These are phyloP conservation scores for Stichopus horrens DNA, from an alignment of 53 echinoderm and acorn worm genomes.

Conservation along the genomic window DNA sequence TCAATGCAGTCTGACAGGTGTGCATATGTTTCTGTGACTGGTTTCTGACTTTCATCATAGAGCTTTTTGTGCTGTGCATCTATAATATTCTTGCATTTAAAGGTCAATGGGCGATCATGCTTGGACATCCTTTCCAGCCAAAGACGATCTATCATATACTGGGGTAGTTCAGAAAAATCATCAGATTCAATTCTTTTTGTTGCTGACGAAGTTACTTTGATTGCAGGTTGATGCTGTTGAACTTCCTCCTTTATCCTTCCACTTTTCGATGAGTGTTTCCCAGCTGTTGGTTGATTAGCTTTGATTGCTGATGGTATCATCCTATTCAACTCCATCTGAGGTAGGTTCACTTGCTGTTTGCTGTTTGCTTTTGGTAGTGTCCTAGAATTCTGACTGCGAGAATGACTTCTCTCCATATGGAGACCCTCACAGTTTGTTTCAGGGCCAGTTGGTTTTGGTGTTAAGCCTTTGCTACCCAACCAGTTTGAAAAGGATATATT, in stretches of 20 bases:
- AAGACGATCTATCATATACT: conserved; percentile 80
- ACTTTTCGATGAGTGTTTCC: neutral
- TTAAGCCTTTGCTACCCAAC: conserved; percentile 72
- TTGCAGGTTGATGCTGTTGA: neutral
- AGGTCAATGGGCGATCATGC: conserved; percentile 84
- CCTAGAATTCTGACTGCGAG: neutral
- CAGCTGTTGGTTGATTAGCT: neutral
- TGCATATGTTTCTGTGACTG: conserved; percentile 74
- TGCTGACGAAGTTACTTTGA: conserved; percentile 37
- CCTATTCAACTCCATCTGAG: conserved; percentile 35
- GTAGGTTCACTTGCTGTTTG: neutral
- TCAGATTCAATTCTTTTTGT: conserved; percentile 20
- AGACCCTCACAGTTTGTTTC: conserved; percentile 1
- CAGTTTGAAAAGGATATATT: conserved; percentile 77
- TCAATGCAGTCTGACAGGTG: conserved; percentile 76
- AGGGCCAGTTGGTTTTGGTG: conserved; percentile 55
- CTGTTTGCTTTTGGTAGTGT: conserved; percentile 32
- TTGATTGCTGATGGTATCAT: conserved; percentile 24
- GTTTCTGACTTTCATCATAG: conserved; percentile 60
- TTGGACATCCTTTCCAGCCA: conserved; percentile 71
- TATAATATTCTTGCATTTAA: conserved; percentile 96
- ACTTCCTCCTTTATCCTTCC: neutral
- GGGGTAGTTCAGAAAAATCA: conserved; percentile 64
- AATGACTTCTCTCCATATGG: neutral
- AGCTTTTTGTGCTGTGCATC: conserved; percentile 86